Evolutionary conservation across 2,888 invertebrate genomes (phyloP).

Genomic region (Apamea crenata): DNA sequence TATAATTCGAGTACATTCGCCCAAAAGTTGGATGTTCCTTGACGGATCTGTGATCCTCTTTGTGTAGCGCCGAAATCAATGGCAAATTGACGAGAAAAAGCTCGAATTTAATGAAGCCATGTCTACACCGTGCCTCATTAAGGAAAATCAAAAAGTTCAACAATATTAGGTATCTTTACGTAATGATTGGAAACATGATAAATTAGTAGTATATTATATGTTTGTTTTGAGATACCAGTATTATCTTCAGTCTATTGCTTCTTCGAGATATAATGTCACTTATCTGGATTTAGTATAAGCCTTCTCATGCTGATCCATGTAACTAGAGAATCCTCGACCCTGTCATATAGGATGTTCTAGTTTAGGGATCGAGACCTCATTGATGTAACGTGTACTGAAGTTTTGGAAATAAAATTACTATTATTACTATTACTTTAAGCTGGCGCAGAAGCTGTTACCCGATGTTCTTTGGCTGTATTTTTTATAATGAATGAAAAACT

Average conservation of each 20-base stretch:
- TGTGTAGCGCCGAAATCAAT: conserved; percentile 35
- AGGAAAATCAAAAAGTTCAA: conserved; percentile 43
- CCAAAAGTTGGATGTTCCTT: conserved; percentile 54
- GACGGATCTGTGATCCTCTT: conserved; percentile 53
- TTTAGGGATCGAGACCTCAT: background rate
- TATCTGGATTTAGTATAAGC: background rate
- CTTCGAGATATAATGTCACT: background rate
- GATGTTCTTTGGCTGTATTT: background rate
- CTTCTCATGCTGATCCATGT: background rate
- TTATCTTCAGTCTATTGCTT: background rate
- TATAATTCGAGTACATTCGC: conserved; percentile 60
- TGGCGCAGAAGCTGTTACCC: background rate
- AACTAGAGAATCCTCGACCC: background rate
- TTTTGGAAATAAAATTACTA: background rate
- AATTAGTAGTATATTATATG: background rate
- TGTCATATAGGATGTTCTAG: background rate
- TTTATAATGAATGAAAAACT: background rate
- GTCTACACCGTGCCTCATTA: conserved; percentile 30
- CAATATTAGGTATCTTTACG: conserved; percentile 32
- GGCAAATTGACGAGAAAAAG: conserved; percentile 46
- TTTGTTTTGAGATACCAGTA: conserved; percentile 5
- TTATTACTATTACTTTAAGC: background rate
- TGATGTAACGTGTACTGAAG: background rate
- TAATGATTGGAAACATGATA: conserved; percentile 11
- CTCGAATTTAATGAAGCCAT: conserved; percentile 53